Base-by-base conservation (phyloP, 2,888 invertebrate genomes). In the Cerastoderma edule region DNA sequence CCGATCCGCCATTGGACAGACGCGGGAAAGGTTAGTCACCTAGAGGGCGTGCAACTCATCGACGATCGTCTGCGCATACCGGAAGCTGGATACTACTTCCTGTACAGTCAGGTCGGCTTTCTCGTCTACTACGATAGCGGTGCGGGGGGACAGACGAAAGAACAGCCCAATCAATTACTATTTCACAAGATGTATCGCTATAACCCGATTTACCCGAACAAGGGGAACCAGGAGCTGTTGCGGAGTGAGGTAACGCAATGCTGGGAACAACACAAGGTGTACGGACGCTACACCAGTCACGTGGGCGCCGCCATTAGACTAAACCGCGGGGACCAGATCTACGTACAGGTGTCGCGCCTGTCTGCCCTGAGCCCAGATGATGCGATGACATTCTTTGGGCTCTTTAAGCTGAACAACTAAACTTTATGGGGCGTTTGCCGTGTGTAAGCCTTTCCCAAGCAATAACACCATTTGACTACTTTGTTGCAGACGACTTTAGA, bases 81-180 rank as follows among this genome's bases (percentile, higher is more conserved):
- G 33, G 79, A 78, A 67, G 76, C 83, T 50, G 85, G 85, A 28
- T 53, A 75, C 27, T 86, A 86, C 64, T 84, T 80, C 60, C 54
- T 86, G 27, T 86, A 86, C 68, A 86, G 85, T 24, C 85, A 86
- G 50, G 79, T 81, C 3, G 82, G 78, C n/a, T 86, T 84, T 57
- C 69, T 78, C 13, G 68, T 80, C 10, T 66, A 69, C 39, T 84
- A 84, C 70, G 81, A 71, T 68, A 54, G 44, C 8, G 60, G 54
- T 19, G 22, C 48, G 10, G 33, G 30, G 10, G 63, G 19, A 16
- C 33, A 48, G 44, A 19, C 46, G 2, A 48, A 54, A 8, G 22
- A 71, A 0, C 48, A 46, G 28, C 60, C 56, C 2, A 33, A 65
- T 0, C 81, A 83, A 57, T 68, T 83, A 5, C 32, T 86, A 2